Evolutionary conservation across 2,797 vertebrate genomes (phyloP), one percentile per base, ranked within the genome.

Genomic region (Toxotes lorentzi): DNA sequence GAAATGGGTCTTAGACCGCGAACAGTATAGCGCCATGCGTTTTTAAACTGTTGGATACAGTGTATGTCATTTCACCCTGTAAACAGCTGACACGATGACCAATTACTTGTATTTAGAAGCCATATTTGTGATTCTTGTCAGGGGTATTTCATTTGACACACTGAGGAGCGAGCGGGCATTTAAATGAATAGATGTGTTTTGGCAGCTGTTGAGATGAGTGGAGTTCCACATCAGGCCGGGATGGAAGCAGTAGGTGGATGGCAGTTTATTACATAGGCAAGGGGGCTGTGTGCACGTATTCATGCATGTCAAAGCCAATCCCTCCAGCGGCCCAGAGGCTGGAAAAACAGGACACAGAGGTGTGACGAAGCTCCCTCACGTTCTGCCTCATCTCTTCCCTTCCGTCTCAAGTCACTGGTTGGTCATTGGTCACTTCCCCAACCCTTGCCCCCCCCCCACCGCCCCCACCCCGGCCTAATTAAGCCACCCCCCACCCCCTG

Each of bases 71-170:
- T 69, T 61, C 32, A 60, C 10, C 38, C 43, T 24, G 58, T 4
- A 10, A 34, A 51, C 45, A 24, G n/a, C 19, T 69, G 69, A 73
- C 59, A 77, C 30, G 16, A 51, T 24, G 51, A 35, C 64, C 62
- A 81, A 78, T 86, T 85, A 74, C 57, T 59, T 81, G 48, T 61
- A 78, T 86, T 88, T 78, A 76, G 58, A 75, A 65, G 64, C 16
- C 6, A 16, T 58, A 57, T 19, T 78, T 27, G 19, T 60, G 51
- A 70, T 78, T 71, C 61, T 76, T 71, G 58, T 73, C 60, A 7
- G 14, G 27, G 65, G 76, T 35, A 32, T 64, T 79, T 73, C 45
- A 70, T 76, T 63, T 68, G 78, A 77, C 57, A 70, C 34, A 21
- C 23, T 35, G 23, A 23, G 38, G 56, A 68, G 40, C 54, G 34